Percentiles rank a stretch among this genome's conserved stretches.
These are phyloP conservation scores for Rosalia funebris DNA, from an alignment of 2,888 invertebrate species.

Conservation along the genomic window DNA sequence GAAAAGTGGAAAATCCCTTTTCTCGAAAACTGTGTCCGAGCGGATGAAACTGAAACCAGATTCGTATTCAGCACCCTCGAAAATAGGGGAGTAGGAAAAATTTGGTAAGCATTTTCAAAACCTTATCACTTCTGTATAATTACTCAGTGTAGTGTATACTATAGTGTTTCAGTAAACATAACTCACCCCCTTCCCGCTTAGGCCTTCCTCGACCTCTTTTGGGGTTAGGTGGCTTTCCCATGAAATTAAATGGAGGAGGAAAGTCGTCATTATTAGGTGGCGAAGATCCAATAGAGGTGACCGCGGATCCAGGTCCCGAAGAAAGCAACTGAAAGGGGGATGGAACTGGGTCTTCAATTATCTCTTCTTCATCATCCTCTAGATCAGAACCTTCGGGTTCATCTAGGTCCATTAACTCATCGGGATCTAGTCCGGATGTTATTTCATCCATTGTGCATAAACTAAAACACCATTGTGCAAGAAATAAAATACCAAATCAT, in stretches of 20 bases:
- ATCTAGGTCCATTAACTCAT: constrained; percentile 75
- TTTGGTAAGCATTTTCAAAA: no score
- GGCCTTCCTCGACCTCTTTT: constrained; percentile 85
- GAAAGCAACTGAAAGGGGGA: constrained; percentile 64
- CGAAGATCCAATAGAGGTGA: constrained; percentile 73
- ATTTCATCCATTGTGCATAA: constrained; percentile 60
- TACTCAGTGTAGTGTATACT: no score
- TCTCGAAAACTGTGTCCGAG: no score
- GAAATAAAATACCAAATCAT: constrained; percentile 7
- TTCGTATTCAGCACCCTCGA: no score
- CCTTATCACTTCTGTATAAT: no score
- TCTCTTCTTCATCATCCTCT: constrained; percentile 76
- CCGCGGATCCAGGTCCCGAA: constrained; percentile 72
- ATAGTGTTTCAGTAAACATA: no score
- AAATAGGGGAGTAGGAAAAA: no score
- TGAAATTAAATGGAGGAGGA: constrained; percentile 70
- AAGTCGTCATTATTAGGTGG: constrained; percentile 69
- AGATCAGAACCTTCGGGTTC: constrained; percentile 80
- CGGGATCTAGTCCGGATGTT: constrained; percentile 62
- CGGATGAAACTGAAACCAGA: no score
- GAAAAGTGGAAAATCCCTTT: no score
- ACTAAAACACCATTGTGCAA: constrained; percentile 36
- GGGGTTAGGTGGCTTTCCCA: constrained; percentile 72
- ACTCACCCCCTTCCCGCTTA: constrained; percentile 74
- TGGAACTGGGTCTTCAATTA: constrained; percentile 66